These are phyloP conservation scores for Mythimna impura DNA, from an alignment of 2,888 invertebrate species.

Conservation along the genomic window DNA sequence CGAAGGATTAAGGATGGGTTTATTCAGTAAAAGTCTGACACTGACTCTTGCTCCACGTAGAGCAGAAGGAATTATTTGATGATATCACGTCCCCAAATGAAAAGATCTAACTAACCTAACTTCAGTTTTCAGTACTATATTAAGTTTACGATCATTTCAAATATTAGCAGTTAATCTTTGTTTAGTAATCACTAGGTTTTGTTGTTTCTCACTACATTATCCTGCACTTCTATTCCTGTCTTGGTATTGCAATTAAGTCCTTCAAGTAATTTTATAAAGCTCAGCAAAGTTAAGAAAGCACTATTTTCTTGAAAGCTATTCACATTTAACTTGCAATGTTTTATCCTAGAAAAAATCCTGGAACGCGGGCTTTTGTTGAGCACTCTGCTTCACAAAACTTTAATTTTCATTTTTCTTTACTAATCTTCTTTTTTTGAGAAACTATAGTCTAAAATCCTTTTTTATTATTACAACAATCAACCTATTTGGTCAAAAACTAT, in stretches of 20 bases:
- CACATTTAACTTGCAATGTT: conserved; percentile 23
- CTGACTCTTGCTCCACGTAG: no score
- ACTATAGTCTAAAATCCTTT: no score
- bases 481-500: neutral
- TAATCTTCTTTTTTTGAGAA: no score
- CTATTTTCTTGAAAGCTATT: conserved; percentile 23
- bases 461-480: neutral
- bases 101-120: no score
- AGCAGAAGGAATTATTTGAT: no score
- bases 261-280: conserved; percentile 13
- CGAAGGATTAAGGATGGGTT: no score
- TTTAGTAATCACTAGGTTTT: no score
- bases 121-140: no score
- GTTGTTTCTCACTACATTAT: neutral
- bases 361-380: neutral
- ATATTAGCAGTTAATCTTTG: no score
- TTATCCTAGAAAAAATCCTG: conserved; percentile 11
- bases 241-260: conserved; percentile 1
- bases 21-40: no score
- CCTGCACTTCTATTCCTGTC: neutral
- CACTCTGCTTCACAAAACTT: neutral
- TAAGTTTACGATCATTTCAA: no score
- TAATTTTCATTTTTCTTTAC: neutral
- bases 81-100: no score
- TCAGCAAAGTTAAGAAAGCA: conserved; percentile 5